Base-by-base conservation (phyloP, 35 echinoderm and acorn worm genomes). In the Apostichopus californicus region DNA sequence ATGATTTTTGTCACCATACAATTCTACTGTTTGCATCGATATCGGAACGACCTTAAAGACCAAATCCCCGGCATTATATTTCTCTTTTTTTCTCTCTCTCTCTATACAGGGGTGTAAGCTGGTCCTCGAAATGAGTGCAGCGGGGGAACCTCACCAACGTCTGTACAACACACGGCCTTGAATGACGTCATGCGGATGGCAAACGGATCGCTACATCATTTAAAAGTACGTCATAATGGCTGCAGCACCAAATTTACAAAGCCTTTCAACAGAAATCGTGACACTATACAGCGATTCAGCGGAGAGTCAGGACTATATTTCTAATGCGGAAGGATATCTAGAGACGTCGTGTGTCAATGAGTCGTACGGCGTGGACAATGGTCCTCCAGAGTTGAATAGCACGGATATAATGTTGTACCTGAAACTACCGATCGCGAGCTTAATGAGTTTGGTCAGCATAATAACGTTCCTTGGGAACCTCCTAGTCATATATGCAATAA, bases 401-500 rank as follows among this genome's bases (percentile, higher is more conserved):
- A 20, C 71, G 71, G 87, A 82, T 65, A 73, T 92, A 11, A 22
- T 10, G 6, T 26, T 92, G 65, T 84, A 81, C 8, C 6, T 83
- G 24, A 78, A 72, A 60, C 78, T 98, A 63, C 97, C 97, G 15
- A 92, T 99, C 72, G 97, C 93, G 5, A 95, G 87, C 17, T 34
- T 94, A 17, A 95, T 99, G 97, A 90, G 78, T 55, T 75, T 94
- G 5, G 55, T 96, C 11, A 96, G 95, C 68, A 85, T 99, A 54
- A 86, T 99, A 73, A 99, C 97, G 7, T 89, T 92, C 28, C 73
- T 99, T 18, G 97, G 97, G 3, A 99, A 99, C 80, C 91, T 94
- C 23, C 80, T 99, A 28, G 97, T 99, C 8, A 96, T 99, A 61
- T 90, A 95, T 88, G 97, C 97, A n/a, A 90, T 99, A 9, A 90